Evolutionary conservation across 2,888 invertebrate genomes (phyloP), one percentile per base, ranked within the genome.

Genomic region (Ornithoptera alexandrae): DNA sequence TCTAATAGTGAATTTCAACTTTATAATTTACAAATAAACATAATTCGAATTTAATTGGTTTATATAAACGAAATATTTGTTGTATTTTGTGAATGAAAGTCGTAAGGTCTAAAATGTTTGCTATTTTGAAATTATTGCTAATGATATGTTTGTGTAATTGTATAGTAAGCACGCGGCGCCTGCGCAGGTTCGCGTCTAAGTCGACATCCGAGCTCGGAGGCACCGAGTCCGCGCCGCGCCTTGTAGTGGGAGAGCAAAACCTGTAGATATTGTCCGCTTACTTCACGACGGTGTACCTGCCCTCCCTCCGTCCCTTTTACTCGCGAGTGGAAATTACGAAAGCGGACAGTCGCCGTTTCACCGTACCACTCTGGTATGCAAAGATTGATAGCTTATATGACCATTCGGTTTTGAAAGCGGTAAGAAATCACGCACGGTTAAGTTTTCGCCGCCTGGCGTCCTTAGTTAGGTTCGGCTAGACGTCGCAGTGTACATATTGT

Each of bases 381-480:
- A 92, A 92, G 92, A 92, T 91, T 92, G 92, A 92, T 92, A 92
- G 92, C 88, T 87, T 92, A 89, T 92, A 91, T 86, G 92, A 90
- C 92, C 91, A 92, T 92, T 92, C 87, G 92, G 87, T 90, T 91
- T 89, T 90, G 89, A 90, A 88, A 88, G 87, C 88, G 87, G 85
- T 84, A 83, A 89, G 92, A 92, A 92, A 92, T 92, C 92, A 92
- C 92, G 92, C 90, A 86, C 92, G 88, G 88, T 87, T 89, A 87
- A 90, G 81, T 90, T 92, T 92, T 91, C 90, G 90, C 90, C 85
- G 88, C 87, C 89, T 89, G 88, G 90, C 92, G 91, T 92, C 91
- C 90, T 90, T 87, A 87, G 83, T 90, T 87, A 86, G 82, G 84
- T 82, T 78, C 87, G 84, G 84, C 81, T 86, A 84, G 85, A 84